Percentiles rank a stretch among this genome's conserved stretches.
phyloP scores from a whole-genome alignment of 2,888 invertebrate genomes.

The Drosophila niveifrons region DNA sequence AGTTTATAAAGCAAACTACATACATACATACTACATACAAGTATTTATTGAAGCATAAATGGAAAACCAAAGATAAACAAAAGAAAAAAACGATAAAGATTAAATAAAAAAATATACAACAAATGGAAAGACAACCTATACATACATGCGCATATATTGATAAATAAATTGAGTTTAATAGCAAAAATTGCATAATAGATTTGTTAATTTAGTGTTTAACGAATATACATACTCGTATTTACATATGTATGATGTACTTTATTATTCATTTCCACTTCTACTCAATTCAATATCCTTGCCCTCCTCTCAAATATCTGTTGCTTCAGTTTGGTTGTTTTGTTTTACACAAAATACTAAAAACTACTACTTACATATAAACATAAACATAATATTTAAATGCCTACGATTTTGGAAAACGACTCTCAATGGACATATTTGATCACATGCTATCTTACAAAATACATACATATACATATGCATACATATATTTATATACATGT shows the following conservation, averaged over 20 bases:
- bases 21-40: constrained; percentile 32
- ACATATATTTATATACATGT: constrained; percentile 20
- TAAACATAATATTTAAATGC: constrained; percentile 3
- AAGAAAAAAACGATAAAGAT: constrained; percentile 3
- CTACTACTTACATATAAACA: background rate
- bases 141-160: constrained; percentile 46
- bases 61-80: constrained; percentile 13
- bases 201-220: constrained; percentile 78
- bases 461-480: constrained; percentile 9
- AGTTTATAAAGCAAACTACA: constrained; percentile 35
- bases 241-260: constrained; percentile 25
- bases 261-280: constrained; percentile 20
- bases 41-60: constrained; percentile 15
- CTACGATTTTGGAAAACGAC: constrained; percentile 31
- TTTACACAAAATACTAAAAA: constrained; percentile 8
- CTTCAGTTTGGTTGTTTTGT: constrained; percentile 24
- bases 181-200: constrained; percentile 72
- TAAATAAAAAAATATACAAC: constrained; percentile 36
- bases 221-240: constrained; percentile 46
- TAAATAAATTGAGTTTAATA: constrained; percentile 70
- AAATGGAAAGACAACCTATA: constrained; percentile 31
- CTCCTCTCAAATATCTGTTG: constrained; percentile 14
- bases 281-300: background rate
- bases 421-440: constrained; percentile 45
- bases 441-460: constrained; percentile 29